These are phyloP conservation scores for Cinara cedri DNA, from an alignment of 2,888 invertebrate species.

Conservation along the genomic window DNA sequence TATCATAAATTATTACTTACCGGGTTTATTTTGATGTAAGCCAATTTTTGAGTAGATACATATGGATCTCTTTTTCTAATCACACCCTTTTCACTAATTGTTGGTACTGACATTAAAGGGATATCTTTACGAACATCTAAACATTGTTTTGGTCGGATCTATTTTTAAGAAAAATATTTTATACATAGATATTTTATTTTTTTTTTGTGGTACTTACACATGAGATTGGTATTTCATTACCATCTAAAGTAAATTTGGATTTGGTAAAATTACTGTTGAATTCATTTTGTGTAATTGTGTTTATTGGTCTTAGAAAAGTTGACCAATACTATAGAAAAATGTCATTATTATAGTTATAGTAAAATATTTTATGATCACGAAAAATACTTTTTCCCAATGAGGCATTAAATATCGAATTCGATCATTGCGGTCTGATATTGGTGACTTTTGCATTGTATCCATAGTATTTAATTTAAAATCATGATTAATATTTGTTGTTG, in stretches of 20 bases:
- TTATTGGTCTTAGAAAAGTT: constrained; percentile 14
- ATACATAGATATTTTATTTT: background rate
- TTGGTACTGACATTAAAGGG: background rate
- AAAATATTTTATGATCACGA: background rate
- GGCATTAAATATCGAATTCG: constrained; percentile 29
- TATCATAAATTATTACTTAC: too few relatives aligned
- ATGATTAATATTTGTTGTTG: constrained; percentile 5
- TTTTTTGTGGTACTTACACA: constrained; percentile 14
- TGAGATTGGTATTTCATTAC: background rate
- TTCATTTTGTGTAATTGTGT: constrained; percentile 20
- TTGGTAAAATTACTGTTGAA: constrained; percentile 19
- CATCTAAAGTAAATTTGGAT: constrained; percentile 13
- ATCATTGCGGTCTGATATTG: background rate
- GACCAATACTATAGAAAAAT: constrained; percentile 16
- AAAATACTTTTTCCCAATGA: constrained; percentile 40
- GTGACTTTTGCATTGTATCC: constrained; percentile 16
- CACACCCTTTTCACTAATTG: constrained; percentile 20
- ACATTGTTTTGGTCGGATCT: constrained; percentile 21
- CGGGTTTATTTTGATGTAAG: background rate
- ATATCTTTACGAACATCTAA: background rate
- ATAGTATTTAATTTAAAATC: constrained; percentile 11
- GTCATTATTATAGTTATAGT: background rate
- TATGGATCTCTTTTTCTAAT: constrained; percentile 47
- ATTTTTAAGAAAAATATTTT: background rate
- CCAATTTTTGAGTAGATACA: constrained; percentile 34